Percentiles rank a stretch among this genome's conserved stretches.
phyloP scores from a whole-genome alignment of 2,888 invertebrate genomes.

The Plemyria rubiginata region DNA sequence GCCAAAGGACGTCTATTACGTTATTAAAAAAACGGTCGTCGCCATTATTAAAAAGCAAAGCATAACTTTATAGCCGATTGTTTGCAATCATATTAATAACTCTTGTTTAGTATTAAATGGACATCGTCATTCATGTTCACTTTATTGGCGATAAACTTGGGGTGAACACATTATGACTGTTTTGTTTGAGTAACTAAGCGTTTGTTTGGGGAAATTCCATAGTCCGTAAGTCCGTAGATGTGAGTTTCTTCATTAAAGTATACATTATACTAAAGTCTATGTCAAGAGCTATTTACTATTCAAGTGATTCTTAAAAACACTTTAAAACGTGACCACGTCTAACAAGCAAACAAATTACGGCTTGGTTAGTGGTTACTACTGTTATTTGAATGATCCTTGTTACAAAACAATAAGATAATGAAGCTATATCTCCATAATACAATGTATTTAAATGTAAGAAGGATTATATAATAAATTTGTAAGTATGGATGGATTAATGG shows the following conservation, averaged over 20 bases:
- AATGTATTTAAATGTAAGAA: no score
- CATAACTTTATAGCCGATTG: conserved; percentile 15
- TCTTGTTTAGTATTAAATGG: conserved; percentile 11
- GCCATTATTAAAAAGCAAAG: not conserved
- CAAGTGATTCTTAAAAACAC: no score
- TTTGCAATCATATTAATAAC: conserved; percentile 7
- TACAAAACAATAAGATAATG: no score
- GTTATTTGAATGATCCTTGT: no score
- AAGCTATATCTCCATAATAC: no score
- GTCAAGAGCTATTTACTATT: no score
- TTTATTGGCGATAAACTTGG: conserved; percentile 58
- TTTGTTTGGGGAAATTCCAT: conserved; percentile 50
- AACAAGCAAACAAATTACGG: no score
- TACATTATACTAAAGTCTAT: no score
- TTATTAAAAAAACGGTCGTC: not conserved
- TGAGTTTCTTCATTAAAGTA: not conserved
- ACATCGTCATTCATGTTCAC: conserved; percentile 30
- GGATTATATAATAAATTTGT: no score
- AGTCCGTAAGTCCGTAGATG: not conserved
- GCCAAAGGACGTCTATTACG: not conserved
- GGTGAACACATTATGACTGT: conserved; percentile 55
- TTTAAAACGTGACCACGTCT: no score
- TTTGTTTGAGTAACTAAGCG: conserved; percentile 49
- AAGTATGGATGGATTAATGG: no score
- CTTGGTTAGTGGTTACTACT: no score